These are phyloP conservation scores for silkworm (Bombyx mori) DNA, from an alignment of 1,140 invertebrate species.

Conservation along the genomic window DNA sequence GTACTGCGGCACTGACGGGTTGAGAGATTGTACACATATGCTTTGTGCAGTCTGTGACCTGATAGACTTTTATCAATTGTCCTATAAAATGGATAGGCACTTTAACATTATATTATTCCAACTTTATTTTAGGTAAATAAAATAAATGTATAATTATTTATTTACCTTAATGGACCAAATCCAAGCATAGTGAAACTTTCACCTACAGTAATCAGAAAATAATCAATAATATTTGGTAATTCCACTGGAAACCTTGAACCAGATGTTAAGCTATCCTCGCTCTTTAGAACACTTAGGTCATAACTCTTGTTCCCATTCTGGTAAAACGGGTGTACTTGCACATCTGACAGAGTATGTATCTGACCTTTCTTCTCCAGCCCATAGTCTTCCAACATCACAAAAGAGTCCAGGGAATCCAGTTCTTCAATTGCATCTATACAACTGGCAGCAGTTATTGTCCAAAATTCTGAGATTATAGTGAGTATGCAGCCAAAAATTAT, in stretches of 20 bases:
- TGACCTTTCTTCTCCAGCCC: conserved; percentile 13
- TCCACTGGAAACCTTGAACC: conserved; percentile 3
- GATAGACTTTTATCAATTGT: conserved; percentile 12
- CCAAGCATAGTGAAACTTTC: conserved; percentile 36
- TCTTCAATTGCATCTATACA: conserved; percentile 51
- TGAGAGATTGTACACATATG: conserved; percentile 15
- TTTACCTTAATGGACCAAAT: conserved; percentile 41
- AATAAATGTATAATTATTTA: neutral
- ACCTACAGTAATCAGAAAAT: conserved; percentile 32
- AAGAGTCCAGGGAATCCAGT: conserved; percentile 38
- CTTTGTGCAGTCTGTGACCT: conserved; percentile 12
- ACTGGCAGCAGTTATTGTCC: conserved; percentile 53
- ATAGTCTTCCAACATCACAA: conserved; percentile 38
- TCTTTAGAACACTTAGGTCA: conserved; percentile 37
- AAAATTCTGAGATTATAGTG: conserved; percentile 33
- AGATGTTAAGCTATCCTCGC: conserved; percentile 17
- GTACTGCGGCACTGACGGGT: conserved; percentile 11
- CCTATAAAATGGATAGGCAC: conserved; percentile 15
- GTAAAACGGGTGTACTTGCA: conserved; percentile 42
- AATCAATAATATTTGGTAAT: conserved; percentile 31
- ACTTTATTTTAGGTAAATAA: neutral
- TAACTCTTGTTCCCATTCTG: conserved; percentile 30
- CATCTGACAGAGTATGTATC: conserved; percentile 28
- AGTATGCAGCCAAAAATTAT: conserved; percentile 43
- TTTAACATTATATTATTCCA: neutral